A percentile compares a stretch with the other conserved stretches of the same genome.
Evolutionary conservation across 2,113 vertebrate species (phyloP).

Genomic region (Elaphurus davidianus): DNA sequence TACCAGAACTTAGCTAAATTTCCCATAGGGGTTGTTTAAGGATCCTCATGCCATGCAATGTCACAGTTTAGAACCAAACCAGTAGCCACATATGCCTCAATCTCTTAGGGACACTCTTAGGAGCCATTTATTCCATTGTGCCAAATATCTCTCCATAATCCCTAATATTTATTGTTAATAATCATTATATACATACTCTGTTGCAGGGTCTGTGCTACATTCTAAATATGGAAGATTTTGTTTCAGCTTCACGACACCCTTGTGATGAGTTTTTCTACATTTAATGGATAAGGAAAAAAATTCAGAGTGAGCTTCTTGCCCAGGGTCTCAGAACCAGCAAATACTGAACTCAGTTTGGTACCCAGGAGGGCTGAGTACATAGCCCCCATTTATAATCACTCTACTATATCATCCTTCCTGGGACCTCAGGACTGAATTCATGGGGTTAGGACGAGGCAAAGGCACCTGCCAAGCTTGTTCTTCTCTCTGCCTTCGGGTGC

Average conservation of each 20-base stretch:
- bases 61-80: too few species aligned
- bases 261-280: background rate
- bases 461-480: accelerated
- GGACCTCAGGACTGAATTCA: background rate
- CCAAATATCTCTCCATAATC: background rate
- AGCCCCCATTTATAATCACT: background rate
- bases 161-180: background rate
- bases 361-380: background rate
- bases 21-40: background rate
- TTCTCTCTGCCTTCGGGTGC: background rate
- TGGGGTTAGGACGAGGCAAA: background rate
- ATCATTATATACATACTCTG: background rate
- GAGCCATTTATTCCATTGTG: background rate
- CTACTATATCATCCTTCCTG: background rate
- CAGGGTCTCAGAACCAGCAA: background rate
- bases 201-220: background rate
- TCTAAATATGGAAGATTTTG: background rate
- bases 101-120: background rate
- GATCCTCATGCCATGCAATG: background rate
- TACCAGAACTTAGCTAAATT: background rate
- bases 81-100: too few species aligned
- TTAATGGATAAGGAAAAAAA: background rate
- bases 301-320: background rate
- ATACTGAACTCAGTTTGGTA: background rate
- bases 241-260: background rate